Base-by-base conservation (phyloP, 2,797 vertebrate species). In the Anolis apletophallus region DNA sequence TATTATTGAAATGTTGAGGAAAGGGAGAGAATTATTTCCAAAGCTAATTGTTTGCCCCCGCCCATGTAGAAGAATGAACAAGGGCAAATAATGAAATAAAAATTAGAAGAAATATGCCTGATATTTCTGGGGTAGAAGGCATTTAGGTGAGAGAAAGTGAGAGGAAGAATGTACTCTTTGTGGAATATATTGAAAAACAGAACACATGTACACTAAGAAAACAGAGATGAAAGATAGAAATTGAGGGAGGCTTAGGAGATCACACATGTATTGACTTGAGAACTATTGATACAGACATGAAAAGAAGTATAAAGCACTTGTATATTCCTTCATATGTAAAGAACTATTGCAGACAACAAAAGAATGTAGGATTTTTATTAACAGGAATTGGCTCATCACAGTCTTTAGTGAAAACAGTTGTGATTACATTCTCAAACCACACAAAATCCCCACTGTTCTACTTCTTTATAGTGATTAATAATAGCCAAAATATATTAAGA, bases 201-300 rank as follows among this genome's bases (percentile, higher is more conserved):
- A 2, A 5, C 21, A 23, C 29, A 32, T 61, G 23, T 61, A 26
- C 21, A 61, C 10, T 10, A 10, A 29, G 26, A 29, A 29, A 12
- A 64, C 6, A 29, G 61, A 64, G 61, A 64, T 61, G 57, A 59
- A 19, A 59, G 16, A 46, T 46, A 46, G 46, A 46, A 46, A 46
- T 46, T 46, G 61, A 64, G 61, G 26, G 0, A 87, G 84, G 93
- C 87, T 80, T 94, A 92, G 90, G 93, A 95, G 91, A 90, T 89
- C 95, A 83, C 29, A 23, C 16, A 82, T 32, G 21, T 5, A 72
- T 72, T 82, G 23, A 57, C 87, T 93, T 88, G 81, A 0, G 55
- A 91, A 91, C 80, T 52, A 87, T 40, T 84, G 83, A 92, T 88
- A 78, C 0, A 0, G 88, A 64, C 80, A 90, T 90, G 77, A 92